Conservation (phyloP, 2,113 vertebrate species). For the Psilopogon haemacephalus region DNA sequence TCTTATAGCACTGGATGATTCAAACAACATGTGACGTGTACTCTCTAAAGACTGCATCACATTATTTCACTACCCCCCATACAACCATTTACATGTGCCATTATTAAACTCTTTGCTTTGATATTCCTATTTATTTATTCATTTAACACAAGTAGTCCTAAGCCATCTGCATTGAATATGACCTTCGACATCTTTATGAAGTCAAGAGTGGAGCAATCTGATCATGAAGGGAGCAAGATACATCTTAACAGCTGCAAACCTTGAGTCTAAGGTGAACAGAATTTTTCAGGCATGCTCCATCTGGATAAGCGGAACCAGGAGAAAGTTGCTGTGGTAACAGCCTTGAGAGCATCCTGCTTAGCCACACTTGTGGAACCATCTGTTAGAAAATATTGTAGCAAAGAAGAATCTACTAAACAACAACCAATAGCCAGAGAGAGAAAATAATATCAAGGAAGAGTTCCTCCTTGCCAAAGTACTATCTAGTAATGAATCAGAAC, state of each 20-base stretch:
- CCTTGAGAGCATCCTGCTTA: neutral
- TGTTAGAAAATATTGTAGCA: neutral
- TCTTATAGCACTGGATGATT: slow-evolving; percentile 26
- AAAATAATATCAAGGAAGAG: neutral
- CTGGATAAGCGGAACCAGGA: neutral
- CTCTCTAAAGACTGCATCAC: neutral
- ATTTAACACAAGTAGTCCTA: neutral
- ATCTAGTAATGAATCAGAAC: neutral
- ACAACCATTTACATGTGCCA: slow-evolving; percentile 3
- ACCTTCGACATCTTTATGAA: neutral
- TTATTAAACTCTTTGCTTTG: slow-evolving; percentile 13
- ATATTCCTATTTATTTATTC: neutral
- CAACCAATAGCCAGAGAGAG: neutral
- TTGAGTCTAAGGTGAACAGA: slow-evolving; percentile 13
- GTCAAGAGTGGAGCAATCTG: neutral
- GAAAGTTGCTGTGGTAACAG: neutral
- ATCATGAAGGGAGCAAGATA: neutral
- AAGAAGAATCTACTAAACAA: neutral
- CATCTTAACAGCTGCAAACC: slow-evolving; percentile 27
- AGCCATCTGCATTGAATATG: slow-evolving; percentile 34
- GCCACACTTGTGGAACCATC: neutral
- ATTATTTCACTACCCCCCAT: neutral
- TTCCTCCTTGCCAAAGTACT: neutral
- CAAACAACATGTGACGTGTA: neutral
- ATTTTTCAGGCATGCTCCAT: slow-evolving; percentile 20